phyloP scores from a whole-genome alignment of 2,113 vertebrate genomes.

The Xiphophorus couchianus region DNA sequence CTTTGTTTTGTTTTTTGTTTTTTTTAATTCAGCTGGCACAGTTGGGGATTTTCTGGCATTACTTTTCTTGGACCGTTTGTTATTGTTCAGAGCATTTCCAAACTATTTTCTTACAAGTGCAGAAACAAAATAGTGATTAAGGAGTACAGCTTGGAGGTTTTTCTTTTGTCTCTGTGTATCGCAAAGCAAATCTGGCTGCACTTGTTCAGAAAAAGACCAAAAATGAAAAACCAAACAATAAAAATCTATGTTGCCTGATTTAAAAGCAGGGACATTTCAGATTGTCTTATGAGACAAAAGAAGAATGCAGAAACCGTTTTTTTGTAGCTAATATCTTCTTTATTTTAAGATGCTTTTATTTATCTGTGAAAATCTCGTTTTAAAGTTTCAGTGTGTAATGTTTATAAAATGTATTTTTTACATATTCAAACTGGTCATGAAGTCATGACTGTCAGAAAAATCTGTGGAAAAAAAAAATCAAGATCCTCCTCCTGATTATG shows the following conservation, averaged over 20 bases:
- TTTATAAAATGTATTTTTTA: no score
- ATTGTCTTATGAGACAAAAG: neutral
- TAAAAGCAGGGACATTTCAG: neutral
- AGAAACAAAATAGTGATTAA: neutral
- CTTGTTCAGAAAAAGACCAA: neutral
- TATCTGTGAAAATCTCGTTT: no score
- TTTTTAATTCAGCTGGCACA: neutral
- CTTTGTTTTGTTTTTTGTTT: neutral
- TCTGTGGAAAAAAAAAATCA: no score
- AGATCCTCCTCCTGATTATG: no score
- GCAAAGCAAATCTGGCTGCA: no score
- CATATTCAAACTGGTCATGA: no score
- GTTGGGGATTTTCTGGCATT: neutral
- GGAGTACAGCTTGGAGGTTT: neutral
- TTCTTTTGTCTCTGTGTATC: neutral
- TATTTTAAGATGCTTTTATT: no score
- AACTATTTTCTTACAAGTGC: conserved; percentile 1
- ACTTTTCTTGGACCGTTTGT: conserved; percentile 7
- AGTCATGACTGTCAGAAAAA: no score
- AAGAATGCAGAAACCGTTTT: neutral
- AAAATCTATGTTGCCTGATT: no score
- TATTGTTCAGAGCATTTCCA: accelerated
- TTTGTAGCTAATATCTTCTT: no score
- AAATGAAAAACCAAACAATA: no score
- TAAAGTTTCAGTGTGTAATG: no score